Conservation (phyloP, 2,888 invertebrate genomes). For the Charanyca ferruginea region DNA sequence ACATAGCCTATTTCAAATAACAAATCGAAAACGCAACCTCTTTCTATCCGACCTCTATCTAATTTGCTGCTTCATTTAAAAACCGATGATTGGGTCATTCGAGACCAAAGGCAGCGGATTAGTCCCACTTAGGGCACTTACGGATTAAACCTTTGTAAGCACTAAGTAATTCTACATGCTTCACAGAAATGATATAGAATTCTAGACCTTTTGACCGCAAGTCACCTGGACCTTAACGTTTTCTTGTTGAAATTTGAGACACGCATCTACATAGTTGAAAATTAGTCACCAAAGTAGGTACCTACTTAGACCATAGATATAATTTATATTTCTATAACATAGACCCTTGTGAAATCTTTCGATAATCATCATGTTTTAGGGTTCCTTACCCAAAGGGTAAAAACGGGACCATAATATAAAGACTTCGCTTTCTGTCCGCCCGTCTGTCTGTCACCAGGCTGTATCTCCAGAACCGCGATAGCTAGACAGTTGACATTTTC, state of each 20-base stretch:
- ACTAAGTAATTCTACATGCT: constrained; percentile 52
- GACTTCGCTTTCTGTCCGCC: too few relatives aligned
- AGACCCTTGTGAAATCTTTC: too few relatives aligned
- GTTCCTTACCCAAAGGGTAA: too few relatives aligned
- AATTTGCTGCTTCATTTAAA: constrained; percentile 61
- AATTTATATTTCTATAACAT: too few relatives aligned
- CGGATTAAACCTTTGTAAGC: constrained; percentile 57
- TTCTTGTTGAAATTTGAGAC: constrained; percentile 8
- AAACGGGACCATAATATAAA: too few relatives aligned
- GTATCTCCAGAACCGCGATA: too few relatives aligned
- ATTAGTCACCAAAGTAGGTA: not conserved
- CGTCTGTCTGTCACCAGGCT: too few relatives aligned
- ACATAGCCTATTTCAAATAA: constrained; percentile 21
- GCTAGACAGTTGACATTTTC: too few relatives aligned
- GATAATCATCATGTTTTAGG: too few relatives aligned
- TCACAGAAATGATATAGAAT: constrained; percentile 34
- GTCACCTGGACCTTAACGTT: constrained; percentile 36
- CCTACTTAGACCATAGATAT: not conserved
- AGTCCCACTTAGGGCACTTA: constrained; percentile 49
- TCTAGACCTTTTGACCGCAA: constrained; percentile 39
- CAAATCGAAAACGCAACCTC: constrained; percentile 26
- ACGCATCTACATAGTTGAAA: not conserved
- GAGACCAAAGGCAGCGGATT: constrained; percentile 49
- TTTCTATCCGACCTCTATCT: constrained; percentile 33
- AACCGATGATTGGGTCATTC: constrained; percentile 59